Conservation (phyloP, 2,797 vertebrate genomes). For the Lagodon rhomboides region DNA sequence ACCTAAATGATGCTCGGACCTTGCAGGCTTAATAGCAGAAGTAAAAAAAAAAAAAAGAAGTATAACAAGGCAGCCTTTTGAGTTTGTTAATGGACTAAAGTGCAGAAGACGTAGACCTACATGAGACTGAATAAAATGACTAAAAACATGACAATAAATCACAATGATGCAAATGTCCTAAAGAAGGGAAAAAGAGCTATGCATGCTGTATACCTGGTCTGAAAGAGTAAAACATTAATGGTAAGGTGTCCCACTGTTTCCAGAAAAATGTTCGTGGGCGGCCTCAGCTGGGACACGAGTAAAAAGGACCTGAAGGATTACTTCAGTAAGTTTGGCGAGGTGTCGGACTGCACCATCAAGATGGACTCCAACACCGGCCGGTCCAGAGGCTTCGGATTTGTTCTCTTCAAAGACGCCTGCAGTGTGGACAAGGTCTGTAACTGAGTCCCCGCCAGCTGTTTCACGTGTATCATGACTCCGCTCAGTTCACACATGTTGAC, state of each 20-base stretch:
- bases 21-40: background rate
- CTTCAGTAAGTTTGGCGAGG: conserved; percentile 97
- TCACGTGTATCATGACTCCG: background rate
- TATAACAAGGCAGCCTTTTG: background rate
- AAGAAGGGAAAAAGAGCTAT: background rate
- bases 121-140: background rate
- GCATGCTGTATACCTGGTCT: background rate
- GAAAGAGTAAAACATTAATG: background rate
- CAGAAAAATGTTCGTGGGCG: conserved; percentile 99
- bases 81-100: too few species aligned
- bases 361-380: conserved; percentile 97
- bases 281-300: conserved; percentile 99
- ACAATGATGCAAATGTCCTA: background rate
- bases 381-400: conserved; percentile 97
- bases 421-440: conserved; percentile 93
- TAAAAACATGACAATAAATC: background rate
- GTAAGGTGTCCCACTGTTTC: background rate
- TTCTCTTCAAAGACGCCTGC: conserved; percentile 94
- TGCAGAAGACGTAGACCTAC: too few species aligned
- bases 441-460: too few species aligned
- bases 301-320: conserved; percentile 99
- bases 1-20: background rate
- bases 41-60: background rate
- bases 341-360: conserved; percentile 98
- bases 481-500: too few species aligned